Conservation (phyloP, 1,140 invertebrate species). For the Protaetia brevitarsis region DNA sequence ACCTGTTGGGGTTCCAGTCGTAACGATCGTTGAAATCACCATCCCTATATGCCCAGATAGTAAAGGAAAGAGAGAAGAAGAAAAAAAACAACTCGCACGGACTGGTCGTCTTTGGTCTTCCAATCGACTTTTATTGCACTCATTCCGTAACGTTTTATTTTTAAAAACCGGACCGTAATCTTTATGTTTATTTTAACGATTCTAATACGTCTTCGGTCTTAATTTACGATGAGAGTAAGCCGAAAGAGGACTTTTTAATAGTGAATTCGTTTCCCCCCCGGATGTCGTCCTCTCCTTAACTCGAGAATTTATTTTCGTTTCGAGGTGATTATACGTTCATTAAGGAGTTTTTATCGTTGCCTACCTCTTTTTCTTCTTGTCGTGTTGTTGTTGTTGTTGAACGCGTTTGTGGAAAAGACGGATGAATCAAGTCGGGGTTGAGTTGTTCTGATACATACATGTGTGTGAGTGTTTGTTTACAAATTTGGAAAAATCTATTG, state of each 20-base stretch:
- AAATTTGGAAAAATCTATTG: no score
- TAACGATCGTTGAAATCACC: conserved; percentile 26
- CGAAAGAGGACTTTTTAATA: conserved; percentile 12
- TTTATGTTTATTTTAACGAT: conserved; percentile 19
- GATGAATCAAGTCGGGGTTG: background rate
- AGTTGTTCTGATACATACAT: background rate
- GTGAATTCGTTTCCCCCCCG: background rate
- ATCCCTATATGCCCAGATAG: background rate
- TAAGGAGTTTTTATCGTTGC: background rate
- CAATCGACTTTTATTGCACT: conserved; percentile 16
- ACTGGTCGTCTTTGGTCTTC: background rate
- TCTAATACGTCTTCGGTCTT: conserved; percentile 8
- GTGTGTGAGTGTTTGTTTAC: no score
- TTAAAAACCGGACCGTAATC: conserved; percentile 1
- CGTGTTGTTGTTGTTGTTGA: background rate
- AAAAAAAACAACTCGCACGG: background rate
- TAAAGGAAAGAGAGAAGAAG: background rate
- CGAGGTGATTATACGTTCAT: background rate
- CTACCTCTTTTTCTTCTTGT: background rate
- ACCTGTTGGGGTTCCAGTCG: conserved; percentile 31
- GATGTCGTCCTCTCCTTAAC: conserved; percentile 8
- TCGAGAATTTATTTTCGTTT: background rate
- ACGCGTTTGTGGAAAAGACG: background rate
- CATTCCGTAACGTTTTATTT: conserved; percentile 9
- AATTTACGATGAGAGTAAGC: conserved; percentile 11